phyloP scores from a whole-genome alignment of 2,113 vertebrate species.

The Syngnathus typhle region DNA sequence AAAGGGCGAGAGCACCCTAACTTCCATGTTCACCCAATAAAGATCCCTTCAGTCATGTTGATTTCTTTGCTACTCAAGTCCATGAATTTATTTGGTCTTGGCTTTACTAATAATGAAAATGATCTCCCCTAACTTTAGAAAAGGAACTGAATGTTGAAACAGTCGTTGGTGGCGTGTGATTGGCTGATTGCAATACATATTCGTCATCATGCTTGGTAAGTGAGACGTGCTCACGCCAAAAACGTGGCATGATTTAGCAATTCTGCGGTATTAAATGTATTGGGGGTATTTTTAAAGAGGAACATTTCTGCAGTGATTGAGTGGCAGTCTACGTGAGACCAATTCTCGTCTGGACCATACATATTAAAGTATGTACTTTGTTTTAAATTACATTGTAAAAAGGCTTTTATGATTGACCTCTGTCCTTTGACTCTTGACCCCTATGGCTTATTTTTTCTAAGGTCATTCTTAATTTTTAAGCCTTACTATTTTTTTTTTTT shows the following conservation, averaged over 20 bases:
- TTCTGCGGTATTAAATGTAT: not conserved
- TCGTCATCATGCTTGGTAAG: not conserved
- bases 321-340: no score
- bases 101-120: not conserved
- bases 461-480: no score
- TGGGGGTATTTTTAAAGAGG: no score
- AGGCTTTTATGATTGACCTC: no score
- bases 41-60: constrained; percentile 70
- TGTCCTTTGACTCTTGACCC: no score
- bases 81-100: not conserved
- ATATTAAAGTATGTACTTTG: no score
- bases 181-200: not conserved
- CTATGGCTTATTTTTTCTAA: no score
- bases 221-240: not conserved
- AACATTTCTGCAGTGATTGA: no score
- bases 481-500: no score
- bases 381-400: no score
- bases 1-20: constrained; percentile 58
- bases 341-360: no score
- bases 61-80: not conserved
- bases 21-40: constrained; percentile 78
- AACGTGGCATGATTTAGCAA: not conserved
- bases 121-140: not conserved
- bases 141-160: not conserved
- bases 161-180: not conserved